These are phyloP conservation scores for Druceiella hillmani DNA, from an alignment of 2,888 invertebrate genomes.

Conservation along the genomic window DNA sequence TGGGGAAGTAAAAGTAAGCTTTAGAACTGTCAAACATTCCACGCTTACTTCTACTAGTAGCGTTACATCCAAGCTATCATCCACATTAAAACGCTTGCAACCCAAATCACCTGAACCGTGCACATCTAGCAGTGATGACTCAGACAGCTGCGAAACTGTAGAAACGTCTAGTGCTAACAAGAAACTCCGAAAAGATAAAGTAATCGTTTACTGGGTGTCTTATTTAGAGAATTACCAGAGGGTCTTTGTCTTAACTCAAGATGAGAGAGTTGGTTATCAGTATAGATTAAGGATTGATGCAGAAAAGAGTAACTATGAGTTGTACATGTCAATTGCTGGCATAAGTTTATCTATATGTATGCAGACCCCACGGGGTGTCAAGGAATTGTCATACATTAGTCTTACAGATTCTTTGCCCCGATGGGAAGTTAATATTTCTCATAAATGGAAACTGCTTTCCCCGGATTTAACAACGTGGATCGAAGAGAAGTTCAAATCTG, in stretches of 20 bases:
- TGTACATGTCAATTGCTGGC: constrained; percentile 63
- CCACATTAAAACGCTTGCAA: constrained; percentile 48
- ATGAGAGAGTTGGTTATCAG: constrained; percentile 61
- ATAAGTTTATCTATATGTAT: constrained; percentile 58
- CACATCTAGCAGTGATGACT: constrained; percentile 58
- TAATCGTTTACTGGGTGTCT: constrained; percentile 75
- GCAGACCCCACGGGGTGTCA: constrained; percentile 36
- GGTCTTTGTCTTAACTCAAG: constrained; percentile 70
- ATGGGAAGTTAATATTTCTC: constrained; percentile 78
- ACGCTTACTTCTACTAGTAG: constrained; percentile 41
- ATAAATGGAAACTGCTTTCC: constrained; percentile 73
- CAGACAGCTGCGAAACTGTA: constrained; percentile 41
- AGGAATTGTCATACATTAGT: constrained; percentile 65
- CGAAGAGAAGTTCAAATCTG: constrained; percentile 70
- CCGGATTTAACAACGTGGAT: constrained; percentile 76
- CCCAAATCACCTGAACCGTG: constrained; percentile 44
- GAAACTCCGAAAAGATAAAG: constrained; percentile 68
- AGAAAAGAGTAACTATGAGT: constrained; percentile 62
- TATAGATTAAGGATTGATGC: constrained; percentile 56
- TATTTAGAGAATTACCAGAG: constrained; percentile 71
- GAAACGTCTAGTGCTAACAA: constrained; percentile 49
- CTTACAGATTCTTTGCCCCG: constrained; percentile 64
- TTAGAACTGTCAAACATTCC: constrained; percentile 61
- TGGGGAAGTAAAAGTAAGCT: constrained; percentile 68
- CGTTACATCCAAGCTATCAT: constrained; percentile 51